These are phyloP conservation scores for Drosophila arizonae DNA, from an alignment of 1,140 invertebrate genomes.

Conservation along the genomic window DNA sequence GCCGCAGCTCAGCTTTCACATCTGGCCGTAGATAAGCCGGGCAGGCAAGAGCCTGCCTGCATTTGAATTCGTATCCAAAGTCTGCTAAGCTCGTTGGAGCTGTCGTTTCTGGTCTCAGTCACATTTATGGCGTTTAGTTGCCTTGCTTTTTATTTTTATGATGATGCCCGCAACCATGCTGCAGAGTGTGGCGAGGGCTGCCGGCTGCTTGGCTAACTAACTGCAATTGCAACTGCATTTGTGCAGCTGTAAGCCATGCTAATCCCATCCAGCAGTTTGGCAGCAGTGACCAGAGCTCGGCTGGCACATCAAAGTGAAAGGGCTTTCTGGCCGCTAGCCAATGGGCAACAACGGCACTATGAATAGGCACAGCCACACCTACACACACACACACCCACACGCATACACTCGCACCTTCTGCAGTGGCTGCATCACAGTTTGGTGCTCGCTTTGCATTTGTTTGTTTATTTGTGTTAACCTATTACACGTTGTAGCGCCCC, in stretches of 20 bases:
- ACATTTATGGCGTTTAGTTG: slow-evolving; percentile 66
- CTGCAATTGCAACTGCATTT: slow-evolving; percentile 29
- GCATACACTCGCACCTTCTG: not conserved
- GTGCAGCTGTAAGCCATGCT: slow-evolving; percentile 59
- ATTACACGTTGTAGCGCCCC: slow-evolving; percentile 42
- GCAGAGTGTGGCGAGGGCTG: no score
- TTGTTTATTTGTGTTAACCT: slow-evolving; percentile 63
- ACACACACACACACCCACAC: slow-evolving; percentile 5
- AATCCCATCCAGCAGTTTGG: slow-evolving; percentile 73
- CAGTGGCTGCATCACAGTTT: slow-evolving; percentile 22
- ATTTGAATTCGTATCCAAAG: slow-evolving; percentile 16
- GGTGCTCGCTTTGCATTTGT: slow-evolving; percentile 66
- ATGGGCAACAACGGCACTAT: slow-evolving; percentile 23
- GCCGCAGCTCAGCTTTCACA: slow-evolving; percentile 72
- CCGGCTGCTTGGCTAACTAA: not conserved
- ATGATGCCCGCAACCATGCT: slow-evolving; percentile 41
- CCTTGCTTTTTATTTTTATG: slow-evolving; percentile 70
- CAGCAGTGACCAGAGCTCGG: slow-evolving; percentile 57
- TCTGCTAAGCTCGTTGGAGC: slow-evolving; percentile 38
- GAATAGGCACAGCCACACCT: slow-evolving; percentile 30
- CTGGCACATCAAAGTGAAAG: slow-evolving; percentile 74
- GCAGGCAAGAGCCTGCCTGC: slow-evolving; percentile 4
- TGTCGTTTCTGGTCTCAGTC: slow-evolving; percentile 47
- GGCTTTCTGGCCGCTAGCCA: slow-evolving; percentile 55
- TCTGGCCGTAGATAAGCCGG: slow-evolving; percentile 60